These are phyloP conservation scores for Dryobates pubescens DNA, from an alignment of 2,797 vertebrate genomes.

Conservation along the genomic window DNA sequence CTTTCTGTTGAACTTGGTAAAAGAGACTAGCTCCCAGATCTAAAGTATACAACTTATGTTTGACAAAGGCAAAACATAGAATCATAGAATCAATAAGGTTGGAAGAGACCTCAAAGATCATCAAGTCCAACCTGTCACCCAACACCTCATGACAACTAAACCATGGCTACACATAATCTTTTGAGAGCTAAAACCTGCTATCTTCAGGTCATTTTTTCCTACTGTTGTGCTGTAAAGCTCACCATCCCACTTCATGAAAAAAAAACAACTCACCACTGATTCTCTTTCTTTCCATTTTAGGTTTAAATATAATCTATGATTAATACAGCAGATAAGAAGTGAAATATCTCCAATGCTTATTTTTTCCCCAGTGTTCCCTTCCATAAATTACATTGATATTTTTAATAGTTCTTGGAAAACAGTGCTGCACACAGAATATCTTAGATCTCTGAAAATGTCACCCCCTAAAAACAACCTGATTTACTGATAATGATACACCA, in stretches of 20 bases:
- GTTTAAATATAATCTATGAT: background rate
- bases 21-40: background rate
- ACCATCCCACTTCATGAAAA: background rate
- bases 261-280: accelerated
- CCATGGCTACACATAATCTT: background rate
- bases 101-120: too few relatives aligned
- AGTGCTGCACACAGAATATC: background rate
- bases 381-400: background rate
- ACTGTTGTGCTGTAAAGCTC: background rate
- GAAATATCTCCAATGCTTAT: background rate
- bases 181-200: background rate
- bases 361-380: background rate
- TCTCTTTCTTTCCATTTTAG: background rate
- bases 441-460: background rate
- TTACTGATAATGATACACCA: background rate
- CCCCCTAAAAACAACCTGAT: background rate
- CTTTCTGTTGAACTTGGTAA: background rate
- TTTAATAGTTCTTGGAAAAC: background rate
- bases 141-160: too few relatives aligned
- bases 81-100: too few relatives aligned
- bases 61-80: background rate
- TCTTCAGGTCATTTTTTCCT: background rate
- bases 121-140: too few relatives aligned
- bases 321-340: background rate
- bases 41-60: background rate